phyloP scores from a whole-genome alignment of 2,113 vertebrate species.

The Pituophis catenifer region DNA sequence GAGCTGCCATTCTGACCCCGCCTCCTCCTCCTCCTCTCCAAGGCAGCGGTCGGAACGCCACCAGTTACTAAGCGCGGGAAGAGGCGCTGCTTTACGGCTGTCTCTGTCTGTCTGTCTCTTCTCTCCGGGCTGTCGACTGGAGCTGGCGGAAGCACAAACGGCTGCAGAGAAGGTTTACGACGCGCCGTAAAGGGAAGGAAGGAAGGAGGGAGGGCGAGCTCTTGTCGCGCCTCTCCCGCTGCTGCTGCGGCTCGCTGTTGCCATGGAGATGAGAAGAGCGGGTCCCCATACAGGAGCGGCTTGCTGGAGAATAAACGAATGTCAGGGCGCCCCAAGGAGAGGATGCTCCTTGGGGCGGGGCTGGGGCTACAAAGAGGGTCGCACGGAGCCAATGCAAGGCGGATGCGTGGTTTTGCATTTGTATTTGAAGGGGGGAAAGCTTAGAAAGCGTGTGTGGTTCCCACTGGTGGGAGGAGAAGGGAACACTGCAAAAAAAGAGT shows the following conservation, averaged over 20 bases:
- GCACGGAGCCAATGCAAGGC: neutral
- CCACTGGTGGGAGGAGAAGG: neutral
- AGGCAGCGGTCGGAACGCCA: too few species aligned
- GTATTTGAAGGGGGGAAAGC: neutral
- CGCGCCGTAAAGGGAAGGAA: conserved; percentile 25
- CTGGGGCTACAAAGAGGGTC: neutral
- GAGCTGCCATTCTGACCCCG: neutral
- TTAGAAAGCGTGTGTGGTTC: neutral
- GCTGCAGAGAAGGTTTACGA: conserved; percentile 18
- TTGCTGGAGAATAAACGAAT: neutral
- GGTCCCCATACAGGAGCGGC: neutral
- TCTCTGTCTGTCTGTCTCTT: neutral
- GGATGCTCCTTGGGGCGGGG: neutral
- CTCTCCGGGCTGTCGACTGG: neutral
- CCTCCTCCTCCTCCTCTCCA: neutral
- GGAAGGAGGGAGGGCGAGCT: too few species aligned
- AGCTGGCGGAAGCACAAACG: neutral
- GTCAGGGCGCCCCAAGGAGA: neutral
- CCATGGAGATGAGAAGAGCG: neutral
- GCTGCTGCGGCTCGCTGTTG: neutral
- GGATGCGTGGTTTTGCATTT: neutral
- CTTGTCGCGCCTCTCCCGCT: too few species aligned
- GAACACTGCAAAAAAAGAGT: neutral
- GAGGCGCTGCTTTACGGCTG: conserved; percentile 34
- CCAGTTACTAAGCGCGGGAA: conserved; percentile 2